phyloP scores from a whole-genome alignment of 2,113 vertebrate genomes.

The Pelusios castaneus region DNA sequence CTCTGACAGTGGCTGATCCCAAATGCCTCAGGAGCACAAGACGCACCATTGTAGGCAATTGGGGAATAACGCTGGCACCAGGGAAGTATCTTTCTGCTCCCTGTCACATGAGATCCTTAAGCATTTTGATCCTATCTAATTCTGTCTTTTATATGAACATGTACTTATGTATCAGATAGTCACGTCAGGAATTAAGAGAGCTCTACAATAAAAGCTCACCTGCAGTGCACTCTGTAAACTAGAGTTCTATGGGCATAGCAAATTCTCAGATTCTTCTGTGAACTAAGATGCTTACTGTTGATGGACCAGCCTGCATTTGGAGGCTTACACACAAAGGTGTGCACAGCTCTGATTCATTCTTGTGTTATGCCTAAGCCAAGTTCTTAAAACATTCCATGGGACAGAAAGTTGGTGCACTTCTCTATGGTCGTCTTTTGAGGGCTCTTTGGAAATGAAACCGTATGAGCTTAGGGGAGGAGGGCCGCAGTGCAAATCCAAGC shows the following conservation, averaged over 20 bases:
- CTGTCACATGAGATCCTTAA: no score
- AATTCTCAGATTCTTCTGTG: neutral
- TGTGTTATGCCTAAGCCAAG: neutral
- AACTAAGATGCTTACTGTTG: neutral
- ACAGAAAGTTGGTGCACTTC: neutral
- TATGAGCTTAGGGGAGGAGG: neutral
- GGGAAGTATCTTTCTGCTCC: neutral
- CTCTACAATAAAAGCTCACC: neutral
- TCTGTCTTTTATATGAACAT: no score
- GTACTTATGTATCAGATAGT: neutral
- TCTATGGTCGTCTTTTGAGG: neutral
- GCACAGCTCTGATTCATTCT: neutral
- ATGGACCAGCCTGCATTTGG: neutral
- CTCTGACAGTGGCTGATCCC: neutral
- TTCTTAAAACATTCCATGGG: neutral
- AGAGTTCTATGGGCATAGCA: rapidly evolving
- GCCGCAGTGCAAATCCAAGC: neutral
- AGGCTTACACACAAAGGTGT: neutral
- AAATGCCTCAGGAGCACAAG: neutral
- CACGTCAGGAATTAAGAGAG: neutral
- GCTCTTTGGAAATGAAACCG: neutral
- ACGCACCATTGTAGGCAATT: neutral
- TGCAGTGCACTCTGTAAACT: neutral
- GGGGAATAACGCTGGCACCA: neutral
- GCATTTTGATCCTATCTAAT: no score